Base-by-base conservation (phyloP, 1,140 invertebrate species). In the Caenorhabditis inopinata region DNA sequence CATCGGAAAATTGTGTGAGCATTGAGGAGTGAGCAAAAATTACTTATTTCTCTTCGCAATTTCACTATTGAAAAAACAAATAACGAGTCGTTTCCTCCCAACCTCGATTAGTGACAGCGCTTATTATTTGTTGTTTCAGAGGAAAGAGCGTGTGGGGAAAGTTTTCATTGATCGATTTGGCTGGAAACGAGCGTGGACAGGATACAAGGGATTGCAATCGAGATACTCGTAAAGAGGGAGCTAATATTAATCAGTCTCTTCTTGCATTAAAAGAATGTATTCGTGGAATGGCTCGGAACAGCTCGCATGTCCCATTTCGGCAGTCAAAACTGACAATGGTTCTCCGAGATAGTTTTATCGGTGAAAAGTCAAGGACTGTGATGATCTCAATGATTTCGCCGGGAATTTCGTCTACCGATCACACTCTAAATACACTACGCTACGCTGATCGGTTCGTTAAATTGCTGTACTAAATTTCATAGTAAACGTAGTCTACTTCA, bases 381-480 rank as follows among this genome's bases (percentile, higher is more conserved):
- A 99, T 99, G 97, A 99, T 99, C 88, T 96, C 97, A 27, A 97
- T 98, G 93, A 96, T 99, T 83, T 96, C 95, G 87, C 96, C 96
- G 38, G 94, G 94, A 47, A 92, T 97, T 90, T 93, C 92, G 87
- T 96, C 95, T 2, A 97, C 96, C 89, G 97, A 99, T 90, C 96
- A 98, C 90, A 96, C 95, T 3, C 90, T 99, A 45, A 99, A 99
- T 90, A 99, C 97, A 21, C 90, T 99, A 35, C 91, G 97, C 83
- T 99, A 99, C 89, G 97, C 96, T 7, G 80, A 85, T 76, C 42
- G 76, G 78, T 83, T 12, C 21, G 48, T n/a, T n/a, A n/a, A 25
- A 5, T 35, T 74, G n/a, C n/a, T n/a, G n/a, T 32, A 23, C 9
- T 35, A 1, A 7, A 42, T 42, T 42, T 42, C 14, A 7, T 42